phyloP scores from a whole-genome alignment of 2,113 vertebrate genomes.

The Solenodon paradoxus region DNA sequence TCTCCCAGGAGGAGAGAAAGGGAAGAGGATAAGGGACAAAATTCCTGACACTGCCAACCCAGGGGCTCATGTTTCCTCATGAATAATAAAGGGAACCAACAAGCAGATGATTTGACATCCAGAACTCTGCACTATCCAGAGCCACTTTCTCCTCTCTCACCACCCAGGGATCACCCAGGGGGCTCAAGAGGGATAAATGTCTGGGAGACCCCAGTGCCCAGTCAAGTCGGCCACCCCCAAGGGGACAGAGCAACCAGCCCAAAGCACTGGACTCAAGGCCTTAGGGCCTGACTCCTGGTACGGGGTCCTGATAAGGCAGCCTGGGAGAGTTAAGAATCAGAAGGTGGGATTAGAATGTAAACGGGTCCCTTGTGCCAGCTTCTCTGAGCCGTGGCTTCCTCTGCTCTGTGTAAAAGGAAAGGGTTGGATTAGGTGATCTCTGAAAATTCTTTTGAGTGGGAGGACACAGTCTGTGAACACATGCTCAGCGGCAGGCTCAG shows the following conservation, averaged over 20 bases:
- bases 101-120: constrained; percentile 53
- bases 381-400: background rate
- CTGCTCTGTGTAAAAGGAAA: background rate
- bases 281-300: background rate
- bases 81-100: constrained; percentile 59
- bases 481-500: background rate
- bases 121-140: background rate
- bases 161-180: background rate
- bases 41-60: constrained; percentile 56
- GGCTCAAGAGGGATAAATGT: background rate
- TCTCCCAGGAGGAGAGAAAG: background rate
- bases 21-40: constrained; percentile 49
- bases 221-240: background rate
- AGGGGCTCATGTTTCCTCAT: constrained; percentile 59
- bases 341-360: background rate
- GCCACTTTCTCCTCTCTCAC: constrained; percentile 3
- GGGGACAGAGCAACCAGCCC: background rate
- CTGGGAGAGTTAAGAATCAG: background rate
- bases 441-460: background rate
- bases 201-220: background rate
- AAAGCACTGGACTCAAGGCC: background rate
- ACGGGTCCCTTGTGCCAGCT: background rate
- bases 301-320: background rate
- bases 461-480: background rate
- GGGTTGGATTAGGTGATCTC: background rate